Evolutionary conservation across 2,888 invertebrate genomes (phyloP), one percentile per base, ranked within the genome.

Genomic region (Apamea sordens): DNA sequence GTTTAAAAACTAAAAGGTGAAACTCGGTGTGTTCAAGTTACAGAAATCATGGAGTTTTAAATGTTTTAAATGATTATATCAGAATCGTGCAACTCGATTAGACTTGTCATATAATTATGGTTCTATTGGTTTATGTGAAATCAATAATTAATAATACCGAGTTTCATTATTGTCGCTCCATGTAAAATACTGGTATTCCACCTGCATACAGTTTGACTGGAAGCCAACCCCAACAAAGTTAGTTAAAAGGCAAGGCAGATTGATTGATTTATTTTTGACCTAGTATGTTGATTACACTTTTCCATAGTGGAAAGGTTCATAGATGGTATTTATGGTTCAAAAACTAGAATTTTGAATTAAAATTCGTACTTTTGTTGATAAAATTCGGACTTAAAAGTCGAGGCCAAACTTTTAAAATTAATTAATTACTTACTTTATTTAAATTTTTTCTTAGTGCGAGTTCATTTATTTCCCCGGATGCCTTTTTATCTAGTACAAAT

Each of bases 401-500:
- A 32, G 21, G 5, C 10, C 5, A 63, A 63, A 28, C 61, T 63
- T 63, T 32, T 21, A 32, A 32, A 68, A 11, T 2, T 2, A 5
- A 18, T 44, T 18, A 68, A 11, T 2, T 2, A 5, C 11, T 44
- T 18, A 13, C 6, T 7, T 41, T 41, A 41, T 41, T 41, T 36
- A 36, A 41, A 0, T 47, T 15, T 18, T 71, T 2, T 5, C 1
- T 41, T 18, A 5, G 0, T n/a, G 8, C n/a, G 0, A 11, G 2
- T 74, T 50, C 0, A 32, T 4, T 15, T 53, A 41, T 32, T n/a
- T 18, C 18, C 18, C 24, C n/a, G n/a, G n/a, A n/a, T n/a, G n/a
- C n/a, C n/a, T n/a, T 21, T 8, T 15, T 15, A 47, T 61, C 18
- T 41, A 71, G 3, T 18, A 59, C 24, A 63, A 5, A 76, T 41